phyloP scores from a whole-genome alignment of 2,113 vertebrate genomes.

The Psammodynastes pulverulentus region DNA sequence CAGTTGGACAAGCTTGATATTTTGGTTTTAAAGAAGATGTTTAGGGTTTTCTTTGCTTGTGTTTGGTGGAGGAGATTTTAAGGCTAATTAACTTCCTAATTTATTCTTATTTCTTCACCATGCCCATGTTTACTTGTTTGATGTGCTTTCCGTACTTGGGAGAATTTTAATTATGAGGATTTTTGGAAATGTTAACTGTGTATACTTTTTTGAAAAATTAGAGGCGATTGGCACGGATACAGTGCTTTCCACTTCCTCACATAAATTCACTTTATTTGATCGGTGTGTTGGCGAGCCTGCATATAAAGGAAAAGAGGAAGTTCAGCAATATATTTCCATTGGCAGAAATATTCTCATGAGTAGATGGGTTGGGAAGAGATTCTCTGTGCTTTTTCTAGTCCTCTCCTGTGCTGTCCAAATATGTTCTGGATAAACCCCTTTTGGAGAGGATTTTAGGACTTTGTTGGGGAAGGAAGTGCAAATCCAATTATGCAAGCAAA shows the following conservation, averaged over 20 bases:
- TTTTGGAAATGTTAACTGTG: neutral
- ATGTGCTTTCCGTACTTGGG: neutral
- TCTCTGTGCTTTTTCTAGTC: neutral
- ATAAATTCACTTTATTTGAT: neutral
- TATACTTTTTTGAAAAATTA: neutral
- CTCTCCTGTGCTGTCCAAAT: neutral
- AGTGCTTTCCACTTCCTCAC: neutral
- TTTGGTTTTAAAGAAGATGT: neutral
- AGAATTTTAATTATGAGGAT: neutral
- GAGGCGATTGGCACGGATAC: neutral
- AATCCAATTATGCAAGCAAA: neutral
- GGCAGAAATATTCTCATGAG: neutral
- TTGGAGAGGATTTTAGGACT: neutral
- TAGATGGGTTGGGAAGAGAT: neutral
- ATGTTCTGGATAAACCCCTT: neutral
- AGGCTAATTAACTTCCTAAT: neutral
- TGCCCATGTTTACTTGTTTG: neutral
- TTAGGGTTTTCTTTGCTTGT: neutral
- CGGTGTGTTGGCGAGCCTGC: neutral
- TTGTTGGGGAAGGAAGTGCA: neutral
- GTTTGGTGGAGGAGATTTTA: neutral
- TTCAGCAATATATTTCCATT: neutral
- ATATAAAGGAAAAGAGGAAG: neutral
- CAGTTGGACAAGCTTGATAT: neutral
- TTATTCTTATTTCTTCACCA: neutral